Evolutionary conservation across 2,113 vertebrate genomes (phyloP).

Genomic region (Microcebus lehilahytsara): DNA sequence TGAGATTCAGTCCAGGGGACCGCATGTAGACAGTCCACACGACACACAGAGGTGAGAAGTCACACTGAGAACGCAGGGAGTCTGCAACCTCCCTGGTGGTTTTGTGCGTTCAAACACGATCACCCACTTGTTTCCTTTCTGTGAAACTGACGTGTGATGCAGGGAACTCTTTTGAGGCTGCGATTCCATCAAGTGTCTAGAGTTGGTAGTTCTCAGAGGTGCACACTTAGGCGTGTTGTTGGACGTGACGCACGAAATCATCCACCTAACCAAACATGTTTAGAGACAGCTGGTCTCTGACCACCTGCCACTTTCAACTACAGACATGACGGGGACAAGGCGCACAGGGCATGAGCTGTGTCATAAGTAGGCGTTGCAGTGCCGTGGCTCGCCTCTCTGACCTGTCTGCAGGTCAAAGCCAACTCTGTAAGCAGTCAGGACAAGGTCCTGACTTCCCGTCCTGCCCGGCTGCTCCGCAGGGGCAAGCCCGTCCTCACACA

Average conservation of each 20-base stretch:
- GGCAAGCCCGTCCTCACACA: too few species aligned
- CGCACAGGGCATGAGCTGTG: accelerated
- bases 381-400: accelerated
- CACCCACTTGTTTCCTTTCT: not conserved
- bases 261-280: accelerated
- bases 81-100: not conserved
- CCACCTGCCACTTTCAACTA: not conserved
- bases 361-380: accelerated
- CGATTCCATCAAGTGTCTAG: accelerated
- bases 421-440: too few species aligned
- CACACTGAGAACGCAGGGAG: not conserved
- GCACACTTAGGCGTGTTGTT: too few species aligned
- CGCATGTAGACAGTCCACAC: accelerated
- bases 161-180: not conserved
- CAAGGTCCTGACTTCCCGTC: too few species aligned
- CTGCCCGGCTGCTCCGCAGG: too few species aligned
- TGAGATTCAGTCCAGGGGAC: not conserved
- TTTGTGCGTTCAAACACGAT: not conserved
- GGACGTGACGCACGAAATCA: accelerated
- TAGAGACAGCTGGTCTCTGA: not conserved
- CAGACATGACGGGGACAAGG: not conserved
- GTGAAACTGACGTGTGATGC: not conserved
- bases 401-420: too few species aligned
- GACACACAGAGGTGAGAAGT: too few species aligned
- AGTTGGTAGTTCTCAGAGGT: not conserved